Percentiles rank a stretch among this genome's conserved stretches.
Evolutionary conservation across 2,888 invertebrate genomes (phyloP).

Genomic region (Copidosoma aretas): DNA sequence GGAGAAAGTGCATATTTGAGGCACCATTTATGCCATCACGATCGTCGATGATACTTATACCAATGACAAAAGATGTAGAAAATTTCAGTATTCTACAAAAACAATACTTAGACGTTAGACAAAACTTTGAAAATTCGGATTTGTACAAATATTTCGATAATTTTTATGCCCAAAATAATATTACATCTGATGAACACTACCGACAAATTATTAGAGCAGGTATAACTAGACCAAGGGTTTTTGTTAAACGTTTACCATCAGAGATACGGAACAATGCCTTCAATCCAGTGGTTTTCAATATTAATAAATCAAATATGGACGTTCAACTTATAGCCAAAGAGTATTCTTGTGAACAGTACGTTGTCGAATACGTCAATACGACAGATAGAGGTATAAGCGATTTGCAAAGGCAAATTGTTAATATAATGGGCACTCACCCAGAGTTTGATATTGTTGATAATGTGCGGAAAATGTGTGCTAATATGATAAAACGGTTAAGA

Average conservation of each 20-base stretch:
- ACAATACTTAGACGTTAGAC: conserved; percentile 24
- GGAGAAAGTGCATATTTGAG: conserved; percentile 50
- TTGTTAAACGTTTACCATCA: conserved; percentile 37
- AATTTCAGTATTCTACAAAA: too few species aligned
- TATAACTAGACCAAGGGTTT: too few species aligned
- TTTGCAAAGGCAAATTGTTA: conserved; percentile 42
- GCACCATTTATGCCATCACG: conserved; percentile 46
- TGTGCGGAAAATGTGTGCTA: conserved; percentile 48
- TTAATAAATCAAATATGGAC: conserved; percentile 43
- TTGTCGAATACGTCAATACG: conserved; percentile 47
- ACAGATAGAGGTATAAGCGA: conserved; percentile 38
- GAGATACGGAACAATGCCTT: conserved; percentile 45
- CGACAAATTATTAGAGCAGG: conserved; percentile 43
- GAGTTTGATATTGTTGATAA: conserved; percentile 52
- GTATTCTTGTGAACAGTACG: conserved; percentile 43
- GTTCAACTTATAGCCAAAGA: conserved; percentile 43
- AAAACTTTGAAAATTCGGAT: conserved; percentile 39
- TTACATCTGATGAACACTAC: conserved; percentile 48
- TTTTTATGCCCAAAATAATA: conserved; percentile 44
- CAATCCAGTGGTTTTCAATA: conserved; percentile 43
- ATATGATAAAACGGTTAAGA: conserved; percentile 55
- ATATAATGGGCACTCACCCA: conserved; percentile 50
- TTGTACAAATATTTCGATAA: conserved; percentile 37
- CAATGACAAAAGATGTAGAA: too few species aligned
- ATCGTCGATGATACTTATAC: too few species aligned